Base-by-base conservation (phyloP, 2,888 invertebrate genomes). In the Gymnosoma rotundatum region DNA sequence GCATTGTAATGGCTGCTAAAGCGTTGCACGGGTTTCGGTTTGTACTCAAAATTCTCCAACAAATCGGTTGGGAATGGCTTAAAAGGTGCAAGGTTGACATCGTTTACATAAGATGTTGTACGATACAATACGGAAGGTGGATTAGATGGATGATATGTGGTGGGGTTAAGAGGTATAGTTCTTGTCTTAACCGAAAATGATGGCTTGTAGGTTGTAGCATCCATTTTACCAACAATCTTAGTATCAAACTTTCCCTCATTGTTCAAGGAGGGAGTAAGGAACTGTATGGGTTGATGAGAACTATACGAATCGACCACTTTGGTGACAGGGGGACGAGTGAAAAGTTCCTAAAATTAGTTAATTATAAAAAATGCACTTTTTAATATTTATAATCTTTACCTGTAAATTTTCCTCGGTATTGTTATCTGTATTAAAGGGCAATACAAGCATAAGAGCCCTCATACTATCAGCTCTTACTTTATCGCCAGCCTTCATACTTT, bases 131-230 rank as follows among this genome's bases (percentile, higher is more conserved):
- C 86, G 0, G 88, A 87, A 0, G 89, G 89, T 0, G 89, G 83
- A 45, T 88, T 84, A 9, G 82, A 67, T 8, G 88, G 88, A 88
- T 91, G 90, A 52, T 89, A 88, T 0, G 91, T 91, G 6, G 91
- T 90, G 6, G 91, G 88, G 64, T 84, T 86, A 58, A 90, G 87
- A 54, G 89, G 87, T 88, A 69, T 69, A 88, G 86, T 86, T 78
- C 80, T 86, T 0, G 75, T 86, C 75, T 89, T 89, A 9, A 86
- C 12, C 5, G 85, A 92, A 52, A 92, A 89, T 9, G 92, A 93
- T 8, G 93, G 93, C 74, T 92, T 92, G 86, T 93, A 93, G 0
- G 94, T 93, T 8, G 93, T 93, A 25, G 92, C 92, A n/a, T 90
- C 91, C 48, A 91, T 84, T 36, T 92, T 92, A 0, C 87, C 88